Evolutionary conservation across 2,888 invertebrate genomes (phyloP), one percentile per base, ranked within the genome.

Genomic region (Oligia latruncula): DNA sequence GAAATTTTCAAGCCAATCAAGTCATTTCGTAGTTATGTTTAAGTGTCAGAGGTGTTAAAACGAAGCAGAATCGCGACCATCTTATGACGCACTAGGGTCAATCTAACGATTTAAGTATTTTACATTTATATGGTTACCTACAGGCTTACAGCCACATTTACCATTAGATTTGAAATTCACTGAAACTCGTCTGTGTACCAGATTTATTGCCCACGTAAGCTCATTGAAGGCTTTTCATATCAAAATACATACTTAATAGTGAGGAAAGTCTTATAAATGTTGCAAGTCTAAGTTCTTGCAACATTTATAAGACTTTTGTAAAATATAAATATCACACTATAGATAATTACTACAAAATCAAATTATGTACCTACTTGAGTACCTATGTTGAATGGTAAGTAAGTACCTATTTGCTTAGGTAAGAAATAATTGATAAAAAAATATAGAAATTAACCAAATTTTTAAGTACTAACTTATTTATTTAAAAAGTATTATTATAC

Each of bases 141-240:
- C 60, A 60, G 60, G n/a, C 13, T 60, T 13, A 4, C 8, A 55
- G 23, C 20, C 1, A 13, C 4, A n/a, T n/a, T 40, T 17, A 8
- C n/a, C 15, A 55, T 35, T 43, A 55, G 2, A 58, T n/a, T 15
- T 58, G 0, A 60, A 72, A 72, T 60, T 60, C 46, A 13, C 60
- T 4, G 60, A 72, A 72, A 62, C 1, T 72, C 20, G 62, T 29
- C 60, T 75, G 9, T 11, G 15, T 17, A 46, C 2, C 29, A n/a
- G 43, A 43, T 55, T 66, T n/a, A 17, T 35, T 23, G 20, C 29
- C 68, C 62, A 46, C 43, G 52, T 68, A n/a, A 58, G 6, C 43
- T 74, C 43, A n/a, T 74, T 13, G 46, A 74, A 43, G 13, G 60
- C 13, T 60, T 13, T 60, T 60, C n/a, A 60, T n/a, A n/a, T n/a